These are phyloP conservation scores for Drosophila formosana DNA, from an alignment of 2,888 invertebrate genomes.

Conservation along the genomic window DNA sequence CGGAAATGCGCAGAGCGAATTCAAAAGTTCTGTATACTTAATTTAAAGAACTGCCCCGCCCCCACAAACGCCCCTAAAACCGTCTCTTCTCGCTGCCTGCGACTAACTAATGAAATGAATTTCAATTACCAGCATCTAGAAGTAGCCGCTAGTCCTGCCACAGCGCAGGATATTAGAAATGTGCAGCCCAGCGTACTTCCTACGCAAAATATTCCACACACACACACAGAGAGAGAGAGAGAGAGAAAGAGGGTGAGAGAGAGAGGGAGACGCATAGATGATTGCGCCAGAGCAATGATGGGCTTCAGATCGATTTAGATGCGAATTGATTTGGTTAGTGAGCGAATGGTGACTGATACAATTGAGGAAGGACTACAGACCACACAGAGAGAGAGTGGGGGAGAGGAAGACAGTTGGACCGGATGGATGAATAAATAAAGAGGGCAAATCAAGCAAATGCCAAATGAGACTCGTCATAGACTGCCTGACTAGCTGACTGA, in stretches of 20 bases:
- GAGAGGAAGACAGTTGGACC: slow-evolving; percentile 44
- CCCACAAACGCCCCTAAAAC: no score
- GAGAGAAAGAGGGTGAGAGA: not conserved
- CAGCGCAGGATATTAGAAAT: slow-evolving; percentile 74
- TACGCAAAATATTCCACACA: slow-evolving; percentile 62
- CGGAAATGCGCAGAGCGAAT: slow-evolving; percentile 2
- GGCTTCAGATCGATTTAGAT: slow-evolving; percentile 65
- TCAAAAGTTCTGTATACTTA: slow-evolving; percentile 22
- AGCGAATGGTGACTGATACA: slow-evolving; percentile 59
- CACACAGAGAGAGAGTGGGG: not conserved
- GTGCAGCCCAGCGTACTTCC: slow-evolving; percentile 75
- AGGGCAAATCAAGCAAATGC: slow-evolving; percentile 76
- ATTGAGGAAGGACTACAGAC: slow-evolving; percentile 33
- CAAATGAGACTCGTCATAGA: slow-evolving; percentile 75
- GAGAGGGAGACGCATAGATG: slow-evolving; percentile 41
- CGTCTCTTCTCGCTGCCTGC: not conserved
- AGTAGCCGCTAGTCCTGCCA: slow-evolving; percentile 21
- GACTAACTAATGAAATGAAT: slow-evolving; percentile 66
- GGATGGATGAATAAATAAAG: slow-evolving; percentile 75
- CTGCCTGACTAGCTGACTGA: slow-evolving; percentile 50
- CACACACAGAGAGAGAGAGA: slow-evolving; percentile 34
- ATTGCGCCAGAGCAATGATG: slow-evolving; percentile 49
- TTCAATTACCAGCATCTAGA: slow-evolving; percentile 62
- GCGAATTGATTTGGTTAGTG: slow-evolving; percentile 75
- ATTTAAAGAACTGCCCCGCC: slow-evolving; percentile 21